Percentiles rank a stretch among this genome's conserved stretches.
Conservation (phyloP, 2,113 vertebrate species). For the Microtus pennsylvanicus region DNA sequence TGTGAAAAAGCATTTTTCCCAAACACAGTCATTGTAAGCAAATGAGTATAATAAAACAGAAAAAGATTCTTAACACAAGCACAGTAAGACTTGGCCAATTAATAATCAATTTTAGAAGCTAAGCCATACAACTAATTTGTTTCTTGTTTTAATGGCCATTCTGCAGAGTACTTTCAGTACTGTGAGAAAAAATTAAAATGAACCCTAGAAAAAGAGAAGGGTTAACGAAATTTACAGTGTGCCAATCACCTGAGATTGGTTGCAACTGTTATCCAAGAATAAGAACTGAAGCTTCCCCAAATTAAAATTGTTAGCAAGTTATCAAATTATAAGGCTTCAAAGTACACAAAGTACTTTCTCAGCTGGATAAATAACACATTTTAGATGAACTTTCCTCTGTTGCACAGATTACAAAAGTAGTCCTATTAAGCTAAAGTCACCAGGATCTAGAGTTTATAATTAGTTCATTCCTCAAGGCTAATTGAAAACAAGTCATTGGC, state of each 20-base stretch:
- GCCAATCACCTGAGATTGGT: neutral
- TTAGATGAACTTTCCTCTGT: slow-evolving; percentile 60
- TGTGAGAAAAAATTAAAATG: slow-evolving; percentile 64
- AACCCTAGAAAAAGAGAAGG: slow-evolving; percentile 44
- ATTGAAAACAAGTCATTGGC: slow-evolving; percentile 58
- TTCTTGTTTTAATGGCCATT: slow-evolving; percentile 55
- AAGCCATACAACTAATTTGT: slow-evolving; percentile 46
- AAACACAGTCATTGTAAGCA: slow-evolving; percentile 53
- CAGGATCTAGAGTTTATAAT: slow-evolving; percentile 63
- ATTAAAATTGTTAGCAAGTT: slow-evolving; percentile 61
- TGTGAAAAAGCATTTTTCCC: slow-evolving; percentile 63
- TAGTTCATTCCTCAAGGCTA: slow-evolving; percentile 68
- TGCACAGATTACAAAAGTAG: slow-evolving; percentile 66
- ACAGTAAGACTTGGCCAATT: slow-evolving; percentile 29
- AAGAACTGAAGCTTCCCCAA: slow-evolving; percentile 52
- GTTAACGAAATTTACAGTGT: slow-evolving; percentile 57
- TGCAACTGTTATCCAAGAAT: slow-evolving; percentile 58
- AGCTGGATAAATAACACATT: slow-evolving; percentile 68
- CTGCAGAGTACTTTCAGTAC: slow-evolving; percentile 25
- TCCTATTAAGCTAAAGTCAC: slow-evolving; percentile 59
- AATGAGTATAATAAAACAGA: slow-evolving; percentile 46
- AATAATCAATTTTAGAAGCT: slow-evolving; percentile 58
- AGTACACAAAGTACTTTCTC: slow-evolving; percentile 58
- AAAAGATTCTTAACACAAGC: slow-evolving; percentile 62
- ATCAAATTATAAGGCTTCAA: slow-evolving; percentile 70